Percentiles rank a stretch among this genome's conserved stretches.
Conservation (phyloP, 2,797 vertebrate species). For the Silurus lanzhouensis region DNA sequence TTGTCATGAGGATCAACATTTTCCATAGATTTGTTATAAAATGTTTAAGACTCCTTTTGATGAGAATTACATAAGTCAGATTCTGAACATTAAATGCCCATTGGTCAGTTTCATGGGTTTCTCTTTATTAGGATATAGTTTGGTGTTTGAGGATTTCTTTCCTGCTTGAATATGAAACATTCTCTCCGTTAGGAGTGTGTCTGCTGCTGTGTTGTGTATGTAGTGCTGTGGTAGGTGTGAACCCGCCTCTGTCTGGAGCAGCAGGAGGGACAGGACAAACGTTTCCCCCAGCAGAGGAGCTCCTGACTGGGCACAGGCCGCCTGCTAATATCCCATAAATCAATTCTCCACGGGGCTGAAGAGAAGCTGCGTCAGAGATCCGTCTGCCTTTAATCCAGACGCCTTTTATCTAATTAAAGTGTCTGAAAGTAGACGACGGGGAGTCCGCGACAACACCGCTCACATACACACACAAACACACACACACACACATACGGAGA, state of each 20-base stretch:
- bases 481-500: conserved; percentile 14
- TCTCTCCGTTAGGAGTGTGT: neutral
- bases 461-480: conserved; percentile 40
- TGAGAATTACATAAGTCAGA: neutral
- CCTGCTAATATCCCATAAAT: conserved; percentile 58
- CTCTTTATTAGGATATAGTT: neutral
- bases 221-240: conserved; percentile 20
- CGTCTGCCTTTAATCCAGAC: conserved; percentile 61
- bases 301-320: conserved; percentile 40
- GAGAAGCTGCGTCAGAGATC: conserved; percentile 53
- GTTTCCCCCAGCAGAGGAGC: conserved; percentile 36
- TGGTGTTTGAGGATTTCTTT: neutral
- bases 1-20: neutral
- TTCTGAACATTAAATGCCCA: neutral
- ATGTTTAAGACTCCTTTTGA: neutral
- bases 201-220: neutral
- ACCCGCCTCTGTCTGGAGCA: conserved; percentile 23
- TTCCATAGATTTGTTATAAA: neutral
- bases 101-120: neutral
- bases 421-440: conserved; percentile 55
- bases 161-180: neutral
- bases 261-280: conserved; percentile 35
- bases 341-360: conserved; percentile 52
- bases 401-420: conserved; percentile 64
- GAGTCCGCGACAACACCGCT: conserved; percentile 46